Conservation (phyloP, 2,888 invertebrate species). For the Yponomeuta plumbellus region DNA sequence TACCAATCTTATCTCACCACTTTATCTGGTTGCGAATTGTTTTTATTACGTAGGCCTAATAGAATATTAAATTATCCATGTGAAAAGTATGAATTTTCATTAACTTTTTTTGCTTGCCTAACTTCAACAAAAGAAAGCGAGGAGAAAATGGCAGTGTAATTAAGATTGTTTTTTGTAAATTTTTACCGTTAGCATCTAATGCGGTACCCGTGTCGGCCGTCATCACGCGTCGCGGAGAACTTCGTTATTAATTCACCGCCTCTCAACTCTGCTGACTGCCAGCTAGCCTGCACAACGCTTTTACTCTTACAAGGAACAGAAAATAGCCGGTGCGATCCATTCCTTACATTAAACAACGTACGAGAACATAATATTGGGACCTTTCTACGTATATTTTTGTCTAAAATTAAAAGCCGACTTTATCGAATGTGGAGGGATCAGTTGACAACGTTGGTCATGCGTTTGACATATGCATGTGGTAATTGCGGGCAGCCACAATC, state of each 20-base stretch:
- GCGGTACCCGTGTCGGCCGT: conserved; percentile 75
- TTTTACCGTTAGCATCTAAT: conserved; percentile 62
- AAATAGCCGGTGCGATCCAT: conserved; percentile 5
- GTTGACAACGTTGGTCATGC: conserved; percentile 2
- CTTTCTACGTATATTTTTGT: not conserved
- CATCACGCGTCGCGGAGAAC: conserved; percentile 72
- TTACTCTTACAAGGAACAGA: conserved; percentile 31
- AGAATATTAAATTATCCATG: not conserved
- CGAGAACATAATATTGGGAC: not conserved
- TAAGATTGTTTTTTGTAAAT: conserved; percentile 43
- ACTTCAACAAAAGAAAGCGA: conserved; percentile 10
- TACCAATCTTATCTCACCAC: not conserved
- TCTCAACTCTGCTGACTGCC: conserved; percentile 46
- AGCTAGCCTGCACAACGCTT: conserved; percentile 34
- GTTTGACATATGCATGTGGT: conserved; percentile 39
- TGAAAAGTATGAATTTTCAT: conserved; percentile 8
- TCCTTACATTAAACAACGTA: not conserved
- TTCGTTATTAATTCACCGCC: conserved; percentile 72
- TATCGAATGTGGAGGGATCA: conserved; percentile 4
- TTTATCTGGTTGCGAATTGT: not conserved
- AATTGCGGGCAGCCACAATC: conserved; percentile 63
- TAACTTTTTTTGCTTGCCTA: not conserved
- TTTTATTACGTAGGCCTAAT: not conserved
- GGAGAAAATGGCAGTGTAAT: conserved; percentile 18
- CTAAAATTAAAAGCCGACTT: not conserved